Conservation (phyloP, 2,113 vertebrate genomes). For the Tragelaphus strepsiceros region DNA sequence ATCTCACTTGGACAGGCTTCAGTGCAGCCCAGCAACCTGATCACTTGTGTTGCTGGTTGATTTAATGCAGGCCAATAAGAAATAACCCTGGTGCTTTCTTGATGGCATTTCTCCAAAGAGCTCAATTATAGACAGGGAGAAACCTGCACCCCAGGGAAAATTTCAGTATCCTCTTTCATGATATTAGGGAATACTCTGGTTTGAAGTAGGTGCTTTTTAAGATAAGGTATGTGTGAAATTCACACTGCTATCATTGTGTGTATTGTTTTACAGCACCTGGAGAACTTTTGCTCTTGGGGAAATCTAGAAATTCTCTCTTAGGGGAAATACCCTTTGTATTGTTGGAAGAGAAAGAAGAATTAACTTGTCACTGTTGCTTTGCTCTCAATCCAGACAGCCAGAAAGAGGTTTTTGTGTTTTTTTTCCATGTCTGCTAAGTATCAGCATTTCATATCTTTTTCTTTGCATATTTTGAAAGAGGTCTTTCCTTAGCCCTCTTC, state of each 20-base stretch:
- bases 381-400: conserved; percentile 38
- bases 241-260: background rate
- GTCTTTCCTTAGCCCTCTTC: conserved; percentile 31
- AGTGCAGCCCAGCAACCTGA: background rate
- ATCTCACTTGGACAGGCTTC: background rate
- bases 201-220: conserved; percentile 13
- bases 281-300: conserved; percentile 35
- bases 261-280: background rate
- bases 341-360: conserved; percentile 48
- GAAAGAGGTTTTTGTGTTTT: background rate
- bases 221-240: conserved; percentile 12
- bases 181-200: background rate
- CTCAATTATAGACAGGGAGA: background rate
- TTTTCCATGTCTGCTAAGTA: background rate
- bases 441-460: conserved; percentile 45
- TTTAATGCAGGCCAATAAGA: background rate
- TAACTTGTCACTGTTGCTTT: conserved; percentile 46
- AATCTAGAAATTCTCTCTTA: conserved; percentile 45
- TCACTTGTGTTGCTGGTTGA: background rate
- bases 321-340: conserved; percentile 43
- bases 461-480: conserved; percentile 59
- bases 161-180: background rate
- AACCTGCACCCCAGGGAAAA: background rate
- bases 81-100: background rate
- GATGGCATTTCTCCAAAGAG: background rate